A percentile compares a stretch with the other conserved stretches of the same genome.
Conservation (phyloP, 2,797 vertebrate genomes). For the Glyptemys insculpta region DNA sequence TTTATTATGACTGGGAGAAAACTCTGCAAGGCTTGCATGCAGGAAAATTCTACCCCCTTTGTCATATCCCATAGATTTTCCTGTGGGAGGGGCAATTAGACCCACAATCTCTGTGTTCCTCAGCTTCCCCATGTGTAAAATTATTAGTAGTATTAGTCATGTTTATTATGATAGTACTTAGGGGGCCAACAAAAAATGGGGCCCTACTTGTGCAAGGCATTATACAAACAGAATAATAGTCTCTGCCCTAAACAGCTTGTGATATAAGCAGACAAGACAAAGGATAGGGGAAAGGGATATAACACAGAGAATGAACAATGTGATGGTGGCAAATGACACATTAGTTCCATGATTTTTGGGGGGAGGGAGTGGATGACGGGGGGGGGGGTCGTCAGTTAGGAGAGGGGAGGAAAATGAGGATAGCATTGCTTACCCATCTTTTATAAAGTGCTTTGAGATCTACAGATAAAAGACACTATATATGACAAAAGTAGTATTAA, state of each 20-base stretch:
- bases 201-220: fast-evolving
- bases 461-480: not conserved
- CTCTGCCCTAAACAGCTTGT: not conserved
- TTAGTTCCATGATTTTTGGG: not conserved
- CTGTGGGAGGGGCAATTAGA: not conserved
- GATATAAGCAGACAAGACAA: not conserved
- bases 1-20: not conserved
- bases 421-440: not conserved
- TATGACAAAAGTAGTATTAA: not conserved
- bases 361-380: not conserved
- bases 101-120: fast-evolving
- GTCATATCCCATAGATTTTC: not conserved
- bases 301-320: not conserved
- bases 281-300: not conserved
- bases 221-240: not conserved
- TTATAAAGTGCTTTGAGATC: not conserved
- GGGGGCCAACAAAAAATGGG: not conserved
- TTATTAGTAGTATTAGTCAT: fast-evolving
- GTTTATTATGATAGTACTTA: not conserved
- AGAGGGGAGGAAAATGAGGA: not conserved
- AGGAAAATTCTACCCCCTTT: not conserved
- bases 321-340: not conserved
- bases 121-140: not conserved
- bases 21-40: not conserved
- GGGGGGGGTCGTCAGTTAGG: not conserved